These are phyloP conservation scores for Upupa epops DNA, from an alignment of 2,113 vertebrate species.

Conservation along the genomic window DNA sequence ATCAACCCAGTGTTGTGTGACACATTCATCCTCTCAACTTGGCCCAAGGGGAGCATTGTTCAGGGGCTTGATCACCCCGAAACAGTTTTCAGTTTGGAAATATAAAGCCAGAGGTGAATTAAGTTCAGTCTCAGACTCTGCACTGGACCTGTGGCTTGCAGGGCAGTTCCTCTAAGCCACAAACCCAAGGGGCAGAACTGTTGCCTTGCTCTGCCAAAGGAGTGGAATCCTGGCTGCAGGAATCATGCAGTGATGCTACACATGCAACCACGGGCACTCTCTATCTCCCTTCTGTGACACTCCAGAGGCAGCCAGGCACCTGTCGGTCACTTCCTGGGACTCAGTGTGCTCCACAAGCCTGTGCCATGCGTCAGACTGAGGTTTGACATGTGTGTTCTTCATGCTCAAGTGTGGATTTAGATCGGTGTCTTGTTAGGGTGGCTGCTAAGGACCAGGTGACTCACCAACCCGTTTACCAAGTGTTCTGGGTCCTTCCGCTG, in stretches of 20 bases:
- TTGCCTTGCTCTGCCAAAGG: neutral
- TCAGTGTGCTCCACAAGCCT: neutral
- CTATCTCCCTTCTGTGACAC: neutral
- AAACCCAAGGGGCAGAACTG: neutral
- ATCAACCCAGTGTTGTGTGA: neutral
- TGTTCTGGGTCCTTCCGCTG: neutral
- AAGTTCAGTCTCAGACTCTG: neutral
- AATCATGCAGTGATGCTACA: neutral
- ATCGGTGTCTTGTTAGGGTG: neutral
- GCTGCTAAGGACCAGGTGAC: neutral
- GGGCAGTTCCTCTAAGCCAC: neutral
- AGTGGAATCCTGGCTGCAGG: neutral
- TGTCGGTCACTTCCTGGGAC: neutral
- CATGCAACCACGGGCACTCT: neutral
- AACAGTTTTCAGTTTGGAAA: neutral
- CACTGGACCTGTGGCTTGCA: neutral
- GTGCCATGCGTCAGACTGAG: accelerated
- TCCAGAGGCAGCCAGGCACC: neutral
- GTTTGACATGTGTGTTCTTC: accelerated
- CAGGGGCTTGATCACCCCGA: neutral
- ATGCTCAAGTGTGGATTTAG: neutral
- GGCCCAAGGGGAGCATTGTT: neutral
- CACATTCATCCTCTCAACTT: neutral
- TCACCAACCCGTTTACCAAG: neutral
- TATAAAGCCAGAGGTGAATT: neutral